Base-by-base conservation (phyloP, 2,113 vertebrate genomes). In the Callipepla californica region DNA sequence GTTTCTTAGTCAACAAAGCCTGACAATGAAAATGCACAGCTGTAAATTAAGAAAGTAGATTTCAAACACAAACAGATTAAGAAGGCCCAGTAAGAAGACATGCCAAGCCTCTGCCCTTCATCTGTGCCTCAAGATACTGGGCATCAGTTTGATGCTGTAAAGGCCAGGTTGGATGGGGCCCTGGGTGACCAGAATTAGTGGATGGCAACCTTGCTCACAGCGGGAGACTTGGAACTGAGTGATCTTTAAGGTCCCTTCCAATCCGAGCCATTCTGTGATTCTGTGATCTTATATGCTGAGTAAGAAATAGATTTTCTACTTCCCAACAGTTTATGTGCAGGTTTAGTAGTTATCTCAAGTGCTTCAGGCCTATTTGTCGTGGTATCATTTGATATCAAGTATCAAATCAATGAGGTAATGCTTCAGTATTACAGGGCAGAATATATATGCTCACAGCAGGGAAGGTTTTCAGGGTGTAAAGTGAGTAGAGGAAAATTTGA, bases 361-460 rank as follows among this genome's bases (percentile, higher is more conserved):
- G n/a, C 57, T 89, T 77, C 50, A 26, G 67, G 32, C 28, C 73
- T 32, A 79, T 80, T 70, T 94, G 51, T 80, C 26, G 47, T 79
- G 63, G 30, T 92, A 87, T 48, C 62, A 51, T 61, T 34, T 82
- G 21, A 32, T 85, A 62, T 91, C 66, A 82, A 93, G 79, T 82
- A 80, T 36, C 21, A 85, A 93, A 89, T 47, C 16, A 59, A 75
- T 82, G 80, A 91, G 89, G 65, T 59, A 83, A 44, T 77, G 75
- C 63, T 90, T 87, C 47, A 73, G 23, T 80, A 86, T 89, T 84
- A 68, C 22, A 87, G 55, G 44, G 58, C 34, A 79, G 68, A 87
- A 83, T 73, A 51, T 22, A 58, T 58, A 61, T 22, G 13, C 66
- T 95, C 28, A 45, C 1, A 7, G 44, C 6, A 8, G 19, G 15